A percentile compares a stretch with the other conserved stretches of the same genome.
Conservation (phyloP, 2,888 invertebrate genomes). For the Lapara coniferarum region DNA sequence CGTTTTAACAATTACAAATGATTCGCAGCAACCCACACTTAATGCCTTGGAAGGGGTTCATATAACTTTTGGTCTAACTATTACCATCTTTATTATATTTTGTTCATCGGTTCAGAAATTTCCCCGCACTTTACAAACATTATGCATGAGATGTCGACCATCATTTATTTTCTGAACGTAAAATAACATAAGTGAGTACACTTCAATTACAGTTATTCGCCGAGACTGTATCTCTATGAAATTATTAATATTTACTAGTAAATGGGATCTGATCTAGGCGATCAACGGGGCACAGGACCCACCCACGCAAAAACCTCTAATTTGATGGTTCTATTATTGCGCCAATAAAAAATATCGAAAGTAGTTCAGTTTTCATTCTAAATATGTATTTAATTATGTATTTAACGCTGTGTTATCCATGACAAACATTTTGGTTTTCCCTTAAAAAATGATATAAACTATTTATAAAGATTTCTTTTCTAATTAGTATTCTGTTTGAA, state of each 20-base stretch:
- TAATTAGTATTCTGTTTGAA: not conserved
- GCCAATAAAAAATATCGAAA: not conserved
- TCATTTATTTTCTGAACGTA: not conserved
- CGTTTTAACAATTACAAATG: too few relatives aligned
- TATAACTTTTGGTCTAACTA: not conserved
- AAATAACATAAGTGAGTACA: not conserved
- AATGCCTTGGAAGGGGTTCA: not conserved
- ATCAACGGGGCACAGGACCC: not conserved
- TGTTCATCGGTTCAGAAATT: not conserved
- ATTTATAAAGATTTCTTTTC: not conserved
- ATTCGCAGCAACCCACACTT: too few relatives aligned
- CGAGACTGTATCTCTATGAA: slow-evolving; percentile 20
- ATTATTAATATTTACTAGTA: slow-evolving; percentile 31
- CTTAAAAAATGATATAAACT: too few relatives aligned
- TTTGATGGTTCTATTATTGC: not conserved
- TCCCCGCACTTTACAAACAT: slow-evolving; percentile 10
- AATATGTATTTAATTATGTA: too few relatives aligned
- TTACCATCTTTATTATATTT: not conserved
- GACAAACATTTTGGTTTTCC: too few relatives aligned
- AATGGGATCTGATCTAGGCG: slow-evolving; percentile 15
- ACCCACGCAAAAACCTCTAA: not conserved
- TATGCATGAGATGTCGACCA: not conserved
- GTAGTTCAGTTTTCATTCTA: not conserved
- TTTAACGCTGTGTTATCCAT: too few relatives aligned
- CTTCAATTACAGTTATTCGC: slow-evolving; percentile 20